These are phyloP conservation scores for Acanthornis magna DNA, from an alignment of 2,797 vertebrate genomes.

Conservation along the genomic window DNA sequence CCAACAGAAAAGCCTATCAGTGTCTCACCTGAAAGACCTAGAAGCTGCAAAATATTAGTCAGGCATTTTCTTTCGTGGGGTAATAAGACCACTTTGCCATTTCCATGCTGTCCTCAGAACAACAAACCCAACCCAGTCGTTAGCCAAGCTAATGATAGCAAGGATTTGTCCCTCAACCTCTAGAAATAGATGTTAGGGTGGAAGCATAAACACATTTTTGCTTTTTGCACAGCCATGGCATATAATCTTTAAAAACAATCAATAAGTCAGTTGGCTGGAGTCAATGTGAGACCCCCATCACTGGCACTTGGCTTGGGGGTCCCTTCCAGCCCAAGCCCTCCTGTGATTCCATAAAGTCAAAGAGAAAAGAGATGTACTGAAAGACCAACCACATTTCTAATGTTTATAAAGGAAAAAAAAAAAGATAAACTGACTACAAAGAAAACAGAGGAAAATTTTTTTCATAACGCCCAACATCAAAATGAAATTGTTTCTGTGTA, in stretches of 20 bases:
- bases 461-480: not conserved
- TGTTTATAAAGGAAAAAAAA: not conserved
- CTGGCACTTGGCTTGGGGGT: not conserved
- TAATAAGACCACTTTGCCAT: not conserved
- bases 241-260: slow-evolving; percentile 20
- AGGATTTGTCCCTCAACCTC: not conserved
- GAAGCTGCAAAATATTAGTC: not conserved
- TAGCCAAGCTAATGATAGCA: not conserved
- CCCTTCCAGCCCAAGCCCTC: too few species aligned
- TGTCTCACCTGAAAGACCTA: not conserved
- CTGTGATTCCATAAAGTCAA: not conserved
- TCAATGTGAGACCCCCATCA: accelerated
- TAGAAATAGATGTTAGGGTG: not conserved
- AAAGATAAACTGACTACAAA: not conserved
- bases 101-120: not conserved
- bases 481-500: not conserved
- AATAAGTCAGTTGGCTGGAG: not conserved
- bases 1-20: not conserved
- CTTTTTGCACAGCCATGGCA: not conserved
- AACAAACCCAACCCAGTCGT: not conserved
- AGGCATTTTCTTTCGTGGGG: not conserved
- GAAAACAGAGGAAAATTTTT: accelerated
- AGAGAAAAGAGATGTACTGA: not conserved
- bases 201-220: not conserved
- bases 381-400: not conserved